Base-by-base conservation (phyloP, 1,140 invertebrate species). In the Cotesia vestalis region DNA sequence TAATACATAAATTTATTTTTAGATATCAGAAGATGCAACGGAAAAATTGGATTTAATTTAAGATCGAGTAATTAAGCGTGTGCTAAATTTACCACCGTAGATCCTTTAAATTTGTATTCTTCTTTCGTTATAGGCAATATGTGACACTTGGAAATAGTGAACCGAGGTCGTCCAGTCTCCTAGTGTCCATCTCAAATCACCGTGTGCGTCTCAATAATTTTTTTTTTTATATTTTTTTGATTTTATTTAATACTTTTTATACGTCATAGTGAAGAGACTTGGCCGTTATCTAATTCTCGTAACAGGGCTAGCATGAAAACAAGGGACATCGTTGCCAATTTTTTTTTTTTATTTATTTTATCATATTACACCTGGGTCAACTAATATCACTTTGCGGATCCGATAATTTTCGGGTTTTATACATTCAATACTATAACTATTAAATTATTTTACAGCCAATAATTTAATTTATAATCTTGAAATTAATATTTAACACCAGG, bases 81-180 rank as follows among this genome's bases (percentile, higher is more conserved):
- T 52, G 20, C n/a, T 53, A 52, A 52, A 34, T 27, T 27, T 46
- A 17, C 38, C 27, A 34, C 38, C 17, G 14, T 40, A 53, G 52
- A 66, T 61, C 3, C 11, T 62, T 62, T n/a, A 62, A 51, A 35
- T 51, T 27, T 20, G n/a, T 52, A 66, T 66, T 66, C 17, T 27
- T 36, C 40, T 66, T 53, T 20, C 11, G 35, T 51, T 53, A 52
- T 5, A 40, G 63, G 38, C 46, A 20, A 61, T 27, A 40, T 71
- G 57, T 53, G 40, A 36, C 46, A 62, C 53, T 53, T 68, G 59
- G 53, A 67, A 67, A 73, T 61, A 66, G 52, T 52, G 46, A 55
- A 52, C 34, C 72, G 67, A 73, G 72, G 72, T 63, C 72, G 66
- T 62, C 72, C 61, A 63, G 72, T 73, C 67, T 61, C 27, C 55